Conservation (phyloP, 2,888 invertebrate species). For the Tuta absoluta region DNA sequence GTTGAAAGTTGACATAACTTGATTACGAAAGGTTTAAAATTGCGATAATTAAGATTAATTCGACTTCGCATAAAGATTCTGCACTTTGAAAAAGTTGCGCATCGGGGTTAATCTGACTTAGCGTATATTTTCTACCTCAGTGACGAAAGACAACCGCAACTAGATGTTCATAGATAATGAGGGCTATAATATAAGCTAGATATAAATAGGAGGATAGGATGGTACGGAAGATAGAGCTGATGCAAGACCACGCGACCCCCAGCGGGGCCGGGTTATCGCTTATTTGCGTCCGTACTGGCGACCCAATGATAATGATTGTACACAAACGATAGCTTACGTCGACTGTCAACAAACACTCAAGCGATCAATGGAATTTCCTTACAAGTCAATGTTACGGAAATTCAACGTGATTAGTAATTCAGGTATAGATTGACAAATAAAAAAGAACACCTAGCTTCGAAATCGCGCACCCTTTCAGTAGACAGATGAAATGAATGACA, state of each 20-base stretch:
- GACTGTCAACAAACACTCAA: not conserved
- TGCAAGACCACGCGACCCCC: constrained; percentile 61
- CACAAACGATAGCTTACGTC: constrained; percentile 5
- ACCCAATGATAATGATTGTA: constrained; percentile 1
- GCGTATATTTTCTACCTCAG: too few species aligned
- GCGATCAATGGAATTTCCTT: not conserved
- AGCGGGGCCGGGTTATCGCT: constrained; percentile 61
- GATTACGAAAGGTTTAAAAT: not conserved
- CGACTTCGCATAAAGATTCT: too few species aligned
- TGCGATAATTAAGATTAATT: too few species aligned
- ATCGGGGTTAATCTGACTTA: too few species aligned
- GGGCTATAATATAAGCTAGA: constrained; percentile 37
- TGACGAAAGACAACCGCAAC: not conserved
- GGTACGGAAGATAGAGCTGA: constrained; percentile 51
- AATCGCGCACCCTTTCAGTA: too few species aligned
- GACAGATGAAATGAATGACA: too few species aligned
- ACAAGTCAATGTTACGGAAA: not conserved
- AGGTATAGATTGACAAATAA: too few species aligned
- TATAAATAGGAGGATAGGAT: constrained; percentile 29
- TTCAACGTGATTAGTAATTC: too few species aligned
- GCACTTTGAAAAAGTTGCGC: too few species aligned
- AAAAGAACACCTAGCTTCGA: too few species aligned
- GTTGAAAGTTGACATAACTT: not conserved
- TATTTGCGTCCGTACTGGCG: constrained; percentile 48
- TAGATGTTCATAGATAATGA: not conserved